A percentile compares a stretch with the other conserved stretches of the same genome.
Conservation (phyloP, 1,140 invertebrate genomes). For the Philopotamus ludificatus region DNA sequence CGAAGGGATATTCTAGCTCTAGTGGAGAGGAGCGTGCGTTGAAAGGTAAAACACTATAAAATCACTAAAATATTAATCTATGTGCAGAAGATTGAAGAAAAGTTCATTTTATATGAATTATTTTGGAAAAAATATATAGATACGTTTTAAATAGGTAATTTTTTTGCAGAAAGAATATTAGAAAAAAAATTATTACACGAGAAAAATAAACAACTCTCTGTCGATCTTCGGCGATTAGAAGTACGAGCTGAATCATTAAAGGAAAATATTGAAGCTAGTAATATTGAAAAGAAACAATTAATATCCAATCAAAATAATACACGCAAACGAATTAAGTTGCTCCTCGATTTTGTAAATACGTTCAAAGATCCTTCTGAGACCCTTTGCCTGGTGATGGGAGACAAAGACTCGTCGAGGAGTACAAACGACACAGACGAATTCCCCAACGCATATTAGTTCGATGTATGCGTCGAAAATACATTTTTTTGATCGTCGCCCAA, state of each 20-base stretch:
- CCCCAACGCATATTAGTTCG: background rate
- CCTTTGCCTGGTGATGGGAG: background rate
- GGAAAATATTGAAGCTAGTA: slow-evolving; percentile 53
- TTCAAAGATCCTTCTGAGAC: slow-evolving; percentile 46
- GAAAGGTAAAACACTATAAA: slow-evolving; percentile 8
- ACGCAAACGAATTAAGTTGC: slow-evolving; percentile 52
- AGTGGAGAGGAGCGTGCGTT: background rate
- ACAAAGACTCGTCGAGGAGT: background rate
- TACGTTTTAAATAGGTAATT: slow-evolving; percentile 17
- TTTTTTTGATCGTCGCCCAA: background rate
- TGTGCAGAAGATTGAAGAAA: too few relatives aligned
- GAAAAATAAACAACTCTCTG: slow-evolving; percentile 51
- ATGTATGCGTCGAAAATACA: background rate
- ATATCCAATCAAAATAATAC: slow-evolving; percentile 54
- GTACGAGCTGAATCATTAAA: slow-evolving; percentile 49
- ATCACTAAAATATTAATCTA: slow-evolving; percentile 5
- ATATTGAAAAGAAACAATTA: slow-evolving; percentile 51
- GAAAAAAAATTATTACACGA: slow-evolving; percentile 52
- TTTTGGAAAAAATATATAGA: too few relatives aligned
- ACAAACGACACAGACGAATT: background rate
- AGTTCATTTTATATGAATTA: too few relatives aligned
- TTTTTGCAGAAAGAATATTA: slow-evolving; percentile 49
- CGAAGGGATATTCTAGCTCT: slow-evolving; percentile 20
- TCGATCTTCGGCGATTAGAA: slow-evolving; percentile 52
- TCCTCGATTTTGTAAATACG: slow-evolving; percentile 54